phyloP scores from a whole-genome alignment of 2,888 invertebrate species.

The Iphiclides podalirius region DNA sequence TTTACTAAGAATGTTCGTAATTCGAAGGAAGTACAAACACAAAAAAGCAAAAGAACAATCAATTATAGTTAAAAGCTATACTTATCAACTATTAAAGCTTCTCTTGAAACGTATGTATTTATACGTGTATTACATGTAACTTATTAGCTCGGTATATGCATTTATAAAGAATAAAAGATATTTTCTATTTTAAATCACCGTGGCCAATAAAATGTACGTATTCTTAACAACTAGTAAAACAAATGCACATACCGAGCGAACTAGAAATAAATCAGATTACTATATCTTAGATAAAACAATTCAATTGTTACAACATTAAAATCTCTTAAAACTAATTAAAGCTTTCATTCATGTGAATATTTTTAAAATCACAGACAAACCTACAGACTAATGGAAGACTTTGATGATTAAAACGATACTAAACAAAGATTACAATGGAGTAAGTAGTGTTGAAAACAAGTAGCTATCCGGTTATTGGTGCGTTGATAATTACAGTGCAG shows the following conservation, averaged over 20 bases:
- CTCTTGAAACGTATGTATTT: slow-evolving; percentile 25
- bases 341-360: slow-evolving; percentile 49
- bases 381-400: slow-evolving; percentile 70
- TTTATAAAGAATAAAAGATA: not conserved
- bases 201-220: too few relatives aligned
- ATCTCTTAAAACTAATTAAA: slow-evolving; percentile 55
- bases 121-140: not conserved
- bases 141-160: not conserved
- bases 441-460: slow-evolving; percentile 46
- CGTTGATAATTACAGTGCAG: slow-evolving; percentile 73
- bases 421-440: slow-evolving; percentile 32
- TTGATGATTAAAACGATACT: slow-evolving; percentile 46
- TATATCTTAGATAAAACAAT: slow-evolving; percentile 6
- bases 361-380: slow-evolving; percentile 68
- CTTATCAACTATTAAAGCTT: slow-evolving; percentile 63
- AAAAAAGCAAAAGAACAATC: slow-evolving; percentile 11
- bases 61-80: slow-evolving; percentile 8
- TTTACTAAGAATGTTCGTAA: slow-evolving; percentile 35
- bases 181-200: not conserved
- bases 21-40: slow-evolving; percentile 32
- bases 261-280: not conserved
- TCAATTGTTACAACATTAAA: slow-evolving; percentile 21
- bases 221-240: not conserved
- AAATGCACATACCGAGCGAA: slow-evolving; percentile 5
- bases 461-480: slow-evolving; percentile 58